Evolutionary conservation across 2,888 invertebrate species (phyloP).

Genomic region (Therioaphis trifolii): DNA sequence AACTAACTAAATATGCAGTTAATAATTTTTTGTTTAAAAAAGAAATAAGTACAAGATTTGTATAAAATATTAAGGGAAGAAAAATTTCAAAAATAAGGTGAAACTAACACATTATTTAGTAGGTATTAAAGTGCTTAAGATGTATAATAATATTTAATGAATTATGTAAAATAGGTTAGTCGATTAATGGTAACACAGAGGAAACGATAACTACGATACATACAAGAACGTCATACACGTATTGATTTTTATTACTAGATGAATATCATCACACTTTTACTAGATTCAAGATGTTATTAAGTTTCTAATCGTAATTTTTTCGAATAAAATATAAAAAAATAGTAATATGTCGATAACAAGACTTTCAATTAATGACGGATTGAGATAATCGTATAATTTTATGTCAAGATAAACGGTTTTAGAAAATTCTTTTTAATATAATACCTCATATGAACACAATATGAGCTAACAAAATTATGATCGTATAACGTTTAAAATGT

Average conservation of each 20-base stretch:
- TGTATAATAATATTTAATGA: too few relatives aligned
- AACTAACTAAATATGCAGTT: too few relatives aligned
- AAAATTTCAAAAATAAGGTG: too few relatives aligned
- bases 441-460: background rate
- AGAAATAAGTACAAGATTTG: too few relatives aligned
- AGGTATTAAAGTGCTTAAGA: too few relatives aligned
- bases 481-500: too few relatives aligned
- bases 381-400: background rate
- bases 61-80: too few relatives aligned
- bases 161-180: too few relatives aligned
- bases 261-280: too few relatives aligned
- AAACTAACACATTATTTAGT: too few relatives aligned
- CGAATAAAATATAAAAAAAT: background rate
- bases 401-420: background rate
- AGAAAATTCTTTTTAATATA: background rate
- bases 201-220: background rate
- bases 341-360: background rate
- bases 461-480: background rate
- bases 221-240: background rate
- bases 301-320: background rate
- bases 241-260: too few relatives aligned
- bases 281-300: conserved; percentile 14
- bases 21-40: too few relatives aligned
- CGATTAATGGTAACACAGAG: background rate
- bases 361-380: background rate